These are phyloP conservation scores for Diplodus sargus DNA, from an alignment of 2,797 vertebrate genomes.

Conservation along the genomic window DNA sequence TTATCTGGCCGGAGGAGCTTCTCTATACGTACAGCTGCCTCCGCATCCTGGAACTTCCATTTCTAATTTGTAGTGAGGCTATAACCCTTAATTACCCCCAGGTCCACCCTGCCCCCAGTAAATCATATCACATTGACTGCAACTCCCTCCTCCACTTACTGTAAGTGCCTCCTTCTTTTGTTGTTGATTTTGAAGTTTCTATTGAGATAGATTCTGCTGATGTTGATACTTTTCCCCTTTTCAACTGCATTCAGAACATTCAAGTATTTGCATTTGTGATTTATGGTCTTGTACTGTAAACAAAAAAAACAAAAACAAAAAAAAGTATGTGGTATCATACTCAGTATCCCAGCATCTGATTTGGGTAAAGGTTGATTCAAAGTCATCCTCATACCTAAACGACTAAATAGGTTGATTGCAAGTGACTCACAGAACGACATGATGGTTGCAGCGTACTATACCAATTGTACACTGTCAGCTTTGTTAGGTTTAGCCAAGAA, in stretches of 20 bases:
- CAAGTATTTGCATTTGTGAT: background rate
- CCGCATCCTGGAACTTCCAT: slow-evolving; percentile 25
- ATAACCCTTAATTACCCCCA: slow-evolving; percentile 19
- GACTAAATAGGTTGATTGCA: too few species aligned
- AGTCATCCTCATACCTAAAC: too few species aligned
- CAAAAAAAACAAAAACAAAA: too few species aligned
- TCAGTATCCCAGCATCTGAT: too few species aligned
- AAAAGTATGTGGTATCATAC: background rate
- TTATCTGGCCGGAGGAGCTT: slow-evolving; percentile 35
- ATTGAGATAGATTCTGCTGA: background rate
- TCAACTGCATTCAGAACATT: too few species aligned
- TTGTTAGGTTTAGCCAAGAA: too few species aligned
- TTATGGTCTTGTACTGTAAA: background rate
- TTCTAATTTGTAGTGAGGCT: slow-evolving; percentile 7
- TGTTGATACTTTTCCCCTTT: background rate
- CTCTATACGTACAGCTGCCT: slow-evolving; percentile 20
- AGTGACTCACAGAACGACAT: too few species aligned
- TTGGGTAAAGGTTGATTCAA: too few species aligned
- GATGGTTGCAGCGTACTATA: too few species aligned
- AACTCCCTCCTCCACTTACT: background rate
- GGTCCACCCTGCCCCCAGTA: background rate
- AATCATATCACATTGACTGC: slow-evolving; percentile 1
- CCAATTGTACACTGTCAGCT: too few species aligned
- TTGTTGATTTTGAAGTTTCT: background rate
- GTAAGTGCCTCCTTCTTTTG: slow-evolving; percentile 1